Evolutionary conservation across 2,797 vertebrate species (phyloP).

Genomic region (Rhinogobio ventralis): DNA sequence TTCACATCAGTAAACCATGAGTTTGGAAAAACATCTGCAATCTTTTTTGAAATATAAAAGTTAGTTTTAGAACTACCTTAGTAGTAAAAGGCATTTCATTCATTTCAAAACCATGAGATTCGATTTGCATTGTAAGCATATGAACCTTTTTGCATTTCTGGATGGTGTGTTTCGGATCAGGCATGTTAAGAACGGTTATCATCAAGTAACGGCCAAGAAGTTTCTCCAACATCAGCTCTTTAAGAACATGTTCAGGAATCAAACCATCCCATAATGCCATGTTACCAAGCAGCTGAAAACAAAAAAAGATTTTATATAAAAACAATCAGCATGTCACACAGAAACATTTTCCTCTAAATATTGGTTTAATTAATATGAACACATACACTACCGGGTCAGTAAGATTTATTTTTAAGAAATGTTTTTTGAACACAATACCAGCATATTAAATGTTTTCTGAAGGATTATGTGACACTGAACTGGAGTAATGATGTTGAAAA

Average conservation of each 20-base stretch:
- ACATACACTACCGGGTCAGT: not conserved
- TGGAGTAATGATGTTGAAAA: not conserved
- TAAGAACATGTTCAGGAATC: conserved; percentile 79
- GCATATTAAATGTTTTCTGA: too few species aligned
- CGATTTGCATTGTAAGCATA: not conserved
- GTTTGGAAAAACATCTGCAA: conserved; percentile 82
- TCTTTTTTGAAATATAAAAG: conserved; percentile 69
- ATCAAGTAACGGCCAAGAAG: conserved; percentile 90
- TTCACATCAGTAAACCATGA: conserved; percentile 83
- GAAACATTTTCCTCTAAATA: not conserved
- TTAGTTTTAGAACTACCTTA: not conserved
- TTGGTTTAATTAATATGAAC: not conserved
- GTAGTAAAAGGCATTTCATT: too few species aligned
- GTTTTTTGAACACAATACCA: not conserved
- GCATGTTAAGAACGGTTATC: conserved; percentile 80
- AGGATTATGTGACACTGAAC: too few species aligned
- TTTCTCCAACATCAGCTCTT: conserved; percentile 87
- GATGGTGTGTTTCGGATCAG: conserved; percentile 62
- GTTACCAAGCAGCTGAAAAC: conserved; percentile 84
- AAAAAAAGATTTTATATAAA: conserved; percentile 31
- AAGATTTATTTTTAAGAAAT: not conserved
- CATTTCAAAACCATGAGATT: not conserved
- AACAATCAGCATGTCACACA: conserved; percentile 33
- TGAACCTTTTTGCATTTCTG: conserved; percentile 84
- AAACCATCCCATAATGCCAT: conserved; percentile 87